A percentile compares a stretch with the other conserved stretches of the same genome.
These are phyloP conservation scores for Tupaia tana DNA, from an alignment of 2,113 vertebrate genomes.

Conservation along the genomic window DNA sequence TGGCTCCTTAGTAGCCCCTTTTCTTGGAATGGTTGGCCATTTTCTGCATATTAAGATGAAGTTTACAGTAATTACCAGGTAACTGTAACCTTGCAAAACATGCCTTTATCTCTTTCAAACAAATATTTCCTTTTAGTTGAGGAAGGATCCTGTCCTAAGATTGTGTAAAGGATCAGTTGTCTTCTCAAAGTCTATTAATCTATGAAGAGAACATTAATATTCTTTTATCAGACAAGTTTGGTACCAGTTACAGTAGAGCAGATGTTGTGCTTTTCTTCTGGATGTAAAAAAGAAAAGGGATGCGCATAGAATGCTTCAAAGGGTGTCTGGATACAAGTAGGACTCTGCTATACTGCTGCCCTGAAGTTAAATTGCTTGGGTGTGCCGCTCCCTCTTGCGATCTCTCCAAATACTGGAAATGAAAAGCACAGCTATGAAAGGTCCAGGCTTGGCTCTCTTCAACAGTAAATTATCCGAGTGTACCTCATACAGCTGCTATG, in stretches of 20 bases:
- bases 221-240: constrained; percentile 54
- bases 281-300: constrained; percentile 63
- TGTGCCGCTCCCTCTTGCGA: neutral
- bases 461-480: constrained; percentile 68
- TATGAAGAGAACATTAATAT: constrained; percentile 72
- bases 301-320: constrained; percentile 39
- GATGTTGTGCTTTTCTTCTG: constrained; percentile 65
- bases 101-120: neutral
- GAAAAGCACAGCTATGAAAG: constrained; percentile 58
- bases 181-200: constrained; percentile 60
- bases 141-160: constrained; percentile 8
- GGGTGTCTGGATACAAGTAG: constrained; percentile 17
- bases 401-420: constrained; percentile 37
- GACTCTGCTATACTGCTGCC: neutral
- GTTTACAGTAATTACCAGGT: neutral
- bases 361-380: constrained; percentile 22
- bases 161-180: constrained; percentile 33
- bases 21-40: neutral
- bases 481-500: constrained; percentile 68
- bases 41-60: neutral
- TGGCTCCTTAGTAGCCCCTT: neutral
- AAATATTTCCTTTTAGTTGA: neutral
- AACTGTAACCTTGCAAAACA: constrained; percentile 5
- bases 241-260: constrained; percentile 60
- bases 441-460: constrained; percentile 62